Evolutionary conservation across 2,113 vertebrate genomes (phyloP), one percentile per base, ranked within the genome.

Genomic region (Excalfactoria chinensis): DNA sequence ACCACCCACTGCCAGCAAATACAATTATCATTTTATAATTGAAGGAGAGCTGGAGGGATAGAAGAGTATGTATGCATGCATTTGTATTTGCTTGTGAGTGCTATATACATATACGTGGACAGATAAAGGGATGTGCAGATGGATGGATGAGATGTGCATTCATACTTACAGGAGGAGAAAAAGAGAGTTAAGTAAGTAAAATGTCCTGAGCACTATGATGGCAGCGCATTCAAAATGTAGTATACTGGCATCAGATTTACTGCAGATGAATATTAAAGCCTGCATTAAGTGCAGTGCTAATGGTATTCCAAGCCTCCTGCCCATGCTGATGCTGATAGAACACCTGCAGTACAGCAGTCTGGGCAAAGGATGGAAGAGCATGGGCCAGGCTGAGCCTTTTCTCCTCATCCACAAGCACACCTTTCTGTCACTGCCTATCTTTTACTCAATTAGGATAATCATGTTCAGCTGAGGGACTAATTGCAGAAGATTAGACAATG

Each of bases 11-110:
- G 60, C 64, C 81, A 95, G 32, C 13, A 84, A 94, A 93, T 67
- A 76, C 35, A 94, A 73, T 93, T 92, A 87, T 74, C 11, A 69
- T 93, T 92, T 88, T 53, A 21, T 94, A 91, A 96, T 72, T 93
- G 75, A 44, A 93, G 43, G 25, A 89, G 55, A 88, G 53, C 59
- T 72, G 37, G 32, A 60, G 62, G n/a, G 21, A 63, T 73, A 53
- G 16, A 32, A 26, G 20, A 34, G 4, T 26, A 34, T 11, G 13
- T 0, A 0, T 30, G 17, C 3, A 62, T 37, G 15, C 15, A 11
- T 56, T 32, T 43, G 28, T 43, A 16, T 22, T 9, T 13, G n/a
- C 32, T 11, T 21, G 13, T 15, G 41, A 32, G 23, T 49, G 7
- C 15, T 68, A 1, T 41, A 23, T 41, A 25, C 46, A 44, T 46